Base-by-base conservation (phyloP, 2,888 invertebrate genomes). In the Alviniconcha strummeri region DNA sequence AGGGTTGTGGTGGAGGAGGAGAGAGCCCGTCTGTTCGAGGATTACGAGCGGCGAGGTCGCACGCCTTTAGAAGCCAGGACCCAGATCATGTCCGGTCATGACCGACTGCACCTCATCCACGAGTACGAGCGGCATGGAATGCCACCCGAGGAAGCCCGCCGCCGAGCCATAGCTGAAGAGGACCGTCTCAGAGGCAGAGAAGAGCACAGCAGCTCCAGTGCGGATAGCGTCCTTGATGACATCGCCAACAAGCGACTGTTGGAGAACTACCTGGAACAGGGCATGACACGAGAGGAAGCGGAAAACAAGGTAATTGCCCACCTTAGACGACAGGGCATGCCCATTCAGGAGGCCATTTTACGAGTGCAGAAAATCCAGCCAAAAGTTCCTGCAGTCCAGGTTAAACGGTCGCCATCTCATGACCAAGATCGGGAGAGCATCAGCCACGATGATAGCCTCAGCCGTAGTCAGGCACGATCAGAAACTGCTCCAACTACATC, bases 1-100 rank as follows among this genome's bases (percentile, higher is more conserved):
- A 67, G 80, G 76, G 74, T 55, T 36, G 15, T 85, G 56, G 80
- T 85, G 4, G 85, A 88, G 85, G 88, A 86, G 76, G 85, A 82
- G 13, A 83, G 84, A 8, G 85, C 82, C 52, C 85, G 85, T 79
- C 85, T 87, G 60, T 76, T 81, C 56, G 83, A 86, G 0, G 85
- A 86, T 80, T 84, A 86, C 60, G 83, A 80, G 77, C 83, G 86
- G 17, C 52, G 84, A 19, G 82, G 82, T 4, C 64, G 77, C 7
- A 54, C 77, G 13, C 56, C 69, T 11, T 9, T 82, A 19, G 69
- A 82, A 57, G 82, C 82, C 52, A 60, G 82, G 57, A 19, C 57
- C 67, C 75, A 67, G 11, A 82, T 82, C 57, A 67, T 77, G 69
- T 9, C 77, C 17, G 82, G 82, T 52, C 56, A 77, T 2, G 76